These are phyloP conservation scores for Drosophila miranda DNA, from an alignment of 1,140 invertebrate genomes.

Conservation along the genomic window DNA sequence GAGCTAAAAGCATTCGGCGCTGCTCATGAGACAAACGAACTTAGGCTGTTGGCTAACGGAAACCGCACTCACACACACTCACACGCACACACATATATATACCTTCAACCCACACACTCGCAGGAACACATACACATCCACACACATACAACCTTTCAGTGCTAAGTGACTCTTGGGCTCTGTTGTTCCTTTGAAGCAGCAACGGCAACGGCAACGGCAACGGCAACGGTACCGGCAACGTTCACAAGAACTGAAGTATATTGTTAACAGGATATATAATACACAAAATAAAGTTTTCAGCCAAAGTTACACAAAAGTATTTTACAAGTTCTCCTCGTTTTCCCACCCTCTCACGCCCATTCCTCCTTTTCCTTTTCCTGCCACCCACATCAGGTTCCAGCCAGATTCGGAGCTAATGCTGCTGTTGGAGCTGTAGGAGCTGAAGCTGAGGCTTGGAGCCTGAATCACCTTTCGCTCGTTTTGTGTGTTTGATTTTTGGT, in stretches of 20 bases:
- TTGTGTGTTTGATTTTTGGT: slow-evolving; percentile 78
- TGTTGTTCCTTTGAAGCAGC: slow-evolving; percentile 74
- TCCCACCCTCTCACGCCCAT: not conserved
- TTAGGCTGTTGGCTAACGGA: slow-evolving; percentile 78
- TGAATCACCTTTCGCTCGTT: slow-evolving; percentile 74
- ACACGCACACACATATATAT: slow-evolving; percentile 7
- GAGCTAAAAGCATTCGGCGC: slow-evolving; percentile 59
- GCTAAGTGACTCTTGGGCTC: slow-evolving; percentile 77
- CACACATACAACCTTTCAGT: slow-evolving; percentile 39
- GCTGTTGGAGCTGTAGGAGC: not conserved
- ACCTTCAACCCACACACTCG: not conserved
- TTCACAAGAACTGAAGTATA: slow-evolving; percentile 73
- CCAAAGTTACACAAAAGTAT: slow-evolving; percentile 81
- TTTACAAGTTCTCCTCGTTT: slow-evolving; percentile 67
- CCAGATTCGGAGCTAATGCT: slow-evolving; percentile 1
- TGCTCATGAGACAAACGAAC: slow-evolving; percentile 71
- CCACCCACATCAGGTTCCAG: too few relatives aligned
- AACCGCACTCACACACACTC: slow-evolving; percentile 70
- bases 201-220: slow-evolving; percentile 44
- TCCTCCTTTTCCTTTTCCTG: not conserved
- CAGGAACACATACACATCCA: slow-evolving; percentile 25
- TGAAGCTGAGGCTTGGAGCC: slow-evolving; percentile 23
- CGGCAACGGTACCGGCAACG: slow-evolving; percentile 3
- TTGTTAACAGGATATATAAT: slow-evolving; percentile 81
- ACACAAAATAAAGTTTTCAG: slow-evolving; percentile 81